Percentiles rank a stretch among this genome's conserved stretches.
Evolutionary conservation across 1,140 invertebrate species (phyloP).

Genomic region (Cotesia typhae): DNA sequence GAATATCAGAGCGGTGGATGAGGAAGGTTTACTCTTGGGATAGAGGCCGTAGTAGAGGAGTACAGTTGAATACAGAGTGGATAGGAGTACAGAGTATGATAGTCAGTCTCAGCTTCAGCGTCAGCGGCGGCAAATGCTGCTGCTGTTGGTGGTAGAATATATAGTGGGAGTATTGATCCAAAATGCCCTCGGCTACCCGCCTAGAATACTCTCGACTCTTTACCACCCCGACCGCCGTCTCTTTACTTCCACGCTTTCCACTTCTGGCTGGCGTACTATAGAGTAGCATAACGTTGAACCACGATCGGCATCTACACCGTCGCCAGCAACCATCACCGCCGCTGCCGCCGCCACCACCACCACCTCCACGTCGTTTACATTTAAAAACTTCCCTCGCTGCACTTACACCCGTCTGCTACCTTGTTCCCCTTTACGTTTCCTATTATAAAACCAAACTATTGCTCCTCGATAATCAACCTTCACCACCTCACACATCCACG

Average conservation of each 20-base stretch:
- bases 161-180: slow-evolving; percentile 63
- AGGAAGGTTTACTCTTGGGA: slow-evolving; percentile 2
- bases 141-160: not conserved
- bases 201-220: slow-evolving; percentile 47
- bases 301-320: not conserved
- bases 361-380: slow-evolving; percentile 13
- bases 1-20: no score
- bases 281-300: slow-evolving; percentile 26
- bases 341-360: not conserved
- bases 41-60: not conserved
- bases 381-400: not conserved
- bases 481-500: no score
- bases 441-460: slow-evolving; percentile 19
- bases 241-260: slow-evolving; percentile 22
- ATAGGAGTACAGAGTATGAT: no score
- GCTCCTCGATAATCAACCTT: slow-evolving; percentile 8
- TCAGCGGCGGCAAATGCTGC: not conserved
- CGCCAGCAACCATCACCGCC: not conserved
- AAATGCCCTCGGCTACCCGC: slow-evolving; percentile 56
- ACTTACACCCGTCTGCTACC: not conserved
- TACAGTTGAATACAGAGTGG: no score
- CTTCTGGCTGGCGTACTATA: slow-evolving; percentile 31
- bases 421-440: no score
- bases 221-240: slow-evolving; percentile 40
- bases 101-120: no score